Base-by-base conservation (phyloP, 37 sponge, comb jelly and placozoan genomes). In the Axinella damicornis region DNA sequence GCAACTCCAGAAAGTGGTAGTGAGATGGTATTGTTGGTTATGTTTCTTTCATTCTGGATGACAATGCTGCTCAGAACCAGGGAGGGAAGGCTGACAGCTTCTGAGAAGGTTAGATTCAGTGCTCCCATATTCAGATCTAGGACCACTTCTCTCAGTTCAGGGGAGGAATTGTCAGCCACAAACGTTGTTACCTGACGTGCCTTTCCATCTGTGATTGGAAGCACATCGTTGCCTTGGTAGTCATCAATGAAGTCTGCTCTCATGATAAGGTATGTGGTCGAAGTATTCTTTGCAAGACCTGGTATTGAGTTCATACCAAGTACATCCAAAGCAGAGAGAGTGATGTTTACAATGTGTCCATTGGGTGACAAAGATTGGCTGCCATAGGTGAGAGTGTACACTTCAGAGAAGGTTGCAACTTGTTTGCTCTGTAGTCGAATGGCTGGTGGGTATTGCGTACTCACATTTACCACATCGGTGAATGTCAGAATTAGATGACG, bases 181-280 rank as follows among this genome's bases (percentile, higher is more conserved):
- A 87, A 89, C 5, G 30, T 31, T 4, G 84, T 40, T 17, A 70
- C 97, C 81, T 68, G 81, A 52, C 87, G 77, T 22, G 86, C 95
- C 71, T 86, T 95, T 17, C 96, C 96, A 81, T 92, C 93, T 52
- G 91, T 92, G 58, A 93, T 89, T 19, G 97, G 76, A 20, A 91
- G 30, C 17, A 97, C 81, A 83, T 92, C 89, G 22, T 89, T 78
- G 16, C 92, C 89, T 34, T 39, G 80, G 73, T 93, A 93, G 77
- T 97, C 97, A 85, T 91, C 87, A 76, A 97, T 87, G 59, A 66
- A 90, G 60, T 90, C 94, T 53, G 84, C 88, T 78, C 92, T 91
- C 83, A 94, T 89, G 40, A 91, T 86, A 1, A 97, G 72, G 57
- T 89, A 97, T 28, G 97, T 92, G 67, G 71, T 81, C 39, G 78